These are phyloP conservation scores for Calliopsis andreniformis DNA, from an alignment of 1,140 invertebrate species.

Conservation along the genomic window DNA sequence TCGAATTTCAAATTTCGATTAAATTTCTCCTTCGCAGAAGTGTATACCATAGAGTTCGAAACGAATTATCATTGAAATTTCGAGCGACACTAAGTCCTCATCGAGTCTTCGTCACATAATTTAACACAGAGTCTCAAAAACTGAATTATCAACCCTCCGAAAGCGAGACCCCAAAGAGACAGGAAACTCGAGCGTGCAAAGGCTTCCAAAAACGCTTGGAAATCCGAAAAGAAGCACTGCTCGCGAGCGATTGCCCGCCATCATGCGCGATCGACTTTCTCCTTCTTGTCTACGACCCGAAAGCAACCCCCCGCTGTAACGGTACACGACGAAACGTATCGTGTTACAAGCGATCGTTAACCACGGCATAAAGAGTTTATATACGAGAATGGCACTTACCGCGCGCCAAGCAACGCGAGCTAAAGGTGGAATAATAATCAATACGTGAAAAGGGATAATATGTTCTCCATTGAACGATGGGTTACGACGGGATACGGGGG, in stretches of 20 bases:
- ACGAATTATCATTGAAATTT: no score
- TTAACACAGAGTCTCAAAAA: no score
- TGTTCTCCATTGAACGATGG: conserved; percentile 24
- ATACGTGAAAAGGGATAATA: conserved; percentile 58
- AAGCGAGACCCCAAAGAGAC: neutral
- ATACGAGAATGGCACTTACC: conserved; percentile 65
- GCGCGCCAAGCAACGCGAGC: conserved; percentile 17
- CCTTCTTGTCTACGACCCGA: conserved; percentile 68
- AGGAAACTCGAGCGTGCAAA: neutral
- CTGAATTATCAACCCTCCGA: no score
- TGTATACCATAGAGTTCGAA: no score
- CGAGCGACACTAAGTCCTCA: no score
- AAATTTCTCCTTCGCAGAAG: no score
- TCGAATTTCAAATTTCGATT: no score
- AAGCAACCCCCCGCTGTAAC: conserved; percentile 75
- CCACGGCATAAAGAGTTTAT: conserved; percentile 71
- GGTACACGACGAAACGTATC: conserved; percentile 79
- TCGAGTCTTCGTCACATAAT: no score
- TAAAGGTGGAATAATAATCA: conserved; percentile 64
- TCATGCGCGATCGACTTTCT: conserved; percentile 73
- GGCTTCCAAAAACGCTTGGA: neutral
- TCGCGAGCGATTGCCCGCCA: conserved; percentile 14
- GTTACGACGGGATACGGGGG: no score
- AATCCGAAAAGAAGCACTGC: neutral
- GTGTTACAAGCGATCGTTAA: conserved; percentile 77